Evolutionary conservation across 2,888 invertebrate species (phyloP), one percentile per base, ranked within the genome.

Genomic region (Brenthis ino): DNA sequence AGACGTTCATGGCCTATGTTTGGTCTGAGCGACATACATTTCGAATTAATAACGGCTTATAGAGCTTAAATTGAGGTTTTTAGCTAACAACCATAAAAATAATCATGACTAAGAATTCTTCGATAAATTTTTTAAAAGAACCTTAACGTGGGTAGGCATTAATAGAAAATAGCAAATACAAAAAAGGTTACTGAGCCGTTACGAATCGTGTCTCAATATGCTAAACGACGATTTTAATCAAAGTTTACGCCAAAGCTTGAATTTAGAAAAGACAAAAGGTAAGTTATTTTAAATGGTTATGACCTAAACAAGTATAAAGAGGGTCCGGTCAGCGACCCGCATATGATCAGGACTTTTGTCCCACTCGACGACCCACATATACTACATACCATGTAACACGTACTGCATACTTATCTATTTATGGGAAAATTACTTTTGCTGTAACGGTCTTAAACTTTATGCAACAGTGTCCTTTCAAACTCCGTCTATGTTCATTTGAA

Each of bases 101-200:
- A 53, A 57, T 64, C 58, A 50, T 47, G 54, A 57, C 53, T 48
- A 64, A 70, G 67, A 71, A 74, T 72, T 73, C 20, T 60, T 58
- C 16, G 28, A 57, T 57, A 47, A 57, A 48, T 74, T 73, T 68
- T 76, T 69, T 73, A 73, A 80, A 81, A 79, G 78, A 73, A 76
- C 77, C 76, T 81, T 81, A 77, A 81, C 82, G 84, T 85, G 80
- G 85, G 83, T 79, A 79, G 76, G 75, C 72, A 76, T 77, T 79
- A 84, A 82, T 81, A 75, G 77, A 80, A 85, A 84, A 82, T 81
- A 78, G 83, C 80, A 77, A 82, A 80, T 78, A 79, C 79, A 76
- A 84, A 84, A 83, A 85, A 78, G 86, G 83, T 78, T 76, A 73
- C 67, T 76, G 78, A 76, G 73, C 87, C 86, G 85, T 87, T 86